Base-by-base conservation (phyloP, 2,113 vertebrate genomes). In the Halcyon malimbica region DNA sequence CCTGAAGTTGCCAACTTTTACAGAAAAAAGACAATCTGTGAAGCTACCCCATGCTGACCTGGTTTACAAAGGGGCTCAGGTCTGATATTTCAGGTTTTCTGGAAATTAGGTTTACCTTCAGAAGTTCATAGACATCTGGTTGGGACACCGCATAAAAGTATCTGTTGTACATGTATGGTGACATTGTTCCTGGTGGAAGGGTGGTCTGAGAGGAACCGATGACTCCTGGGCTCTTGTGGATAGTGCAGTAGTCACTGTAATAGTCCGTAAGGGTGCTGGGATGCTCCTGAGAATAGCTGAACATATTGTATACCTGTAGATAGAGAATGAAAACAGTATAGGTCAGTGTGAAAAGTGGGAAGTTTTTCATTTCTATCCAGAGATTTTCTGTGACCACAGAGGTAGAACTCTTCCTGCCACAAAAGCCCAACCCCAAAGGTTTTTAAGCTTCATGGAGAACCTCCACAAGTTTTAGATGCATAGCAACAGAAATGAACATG, bases 191-290 rank as follows among this genome's bases (percentile, higher is more conserved):
- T 57, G 94, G 71, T 42, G 73, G 68, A 81, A 54, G 51, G 17
- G 77, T 85, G 14, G 62, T 53, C 70, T 84, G 57, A 87, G 73
- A 37, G 33, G 81, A 80, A 82, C 3, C 5, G 2, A 2, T 73
- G 41, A 21, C 39, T 79, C 48, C 89, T 46, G 67, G 37, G 35
- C 44, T 85, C 46, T 76, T 83, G 10, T 71, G 70, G 41, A 20
- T 64, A 54, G 70, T 29, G 31, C 96, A 97, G 50, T 96, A 96
- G 63, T 96, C 94, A 85, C 87, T 96, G 67, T 97, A 94, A 65
- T 71, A 1, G 70, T 97, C 95, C 74, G 70, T 93, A 79, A 97
- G 93, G 31, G 54, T 57, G 75, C 78, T 89, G 50, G 91, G 82
- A 19, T 83, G 82, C n/a, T 91, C 95, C 59, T 79, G 92, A 73